These are phyloP conservation scores for Pyrocoelia pectoralis DNA, from an alignment of 2,888 invertebrate species.

Conservation along the genomic window DNA sequence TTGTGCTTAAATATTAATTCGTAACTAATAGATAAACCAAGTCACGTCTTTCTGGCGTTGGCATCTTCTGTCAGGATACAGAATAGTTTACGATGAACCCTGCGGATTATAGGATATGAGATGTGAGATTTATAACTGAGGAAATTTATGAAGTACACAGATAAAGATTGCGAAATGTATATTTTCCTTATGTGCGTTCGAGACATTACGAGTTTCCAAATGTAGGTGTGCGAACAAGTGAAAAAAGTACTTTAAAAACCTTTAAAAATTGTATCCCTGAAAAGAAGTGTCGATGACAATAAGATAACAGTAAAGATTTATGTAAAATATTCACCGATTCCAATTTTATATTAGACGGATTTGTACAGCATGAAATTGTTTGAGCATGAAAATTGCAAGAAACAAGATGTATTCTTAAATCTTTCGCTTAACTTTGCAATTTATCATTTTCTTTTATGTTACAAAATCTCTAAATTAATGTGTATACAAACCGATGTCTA, in stretches of 20 bases:
- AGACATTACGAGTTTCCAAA: too few species aligned
- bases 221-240: too few species aligned
- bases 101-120: conserved; percentile 28
- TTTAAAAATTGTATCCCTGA: neutral
- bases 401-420: neutral
- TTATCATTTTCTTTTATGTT: neutral
- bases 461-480: neutral
- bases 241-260: neutral
- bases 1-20: conserved; percentile 29
- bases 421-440: neutral
- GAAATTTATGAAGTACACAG: conserved; percentile 27
- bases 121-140: conserved; percentile 30
- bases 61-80: conserved; percentile 32
- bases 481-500: neutral
- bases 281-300: neutral
- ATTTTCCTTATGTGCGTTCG: conserved; percentile 8
- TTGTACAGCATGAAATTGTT: neutral
- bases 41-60: conserved; percentile 32
- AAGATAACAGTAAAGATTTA: neutral
- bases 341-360: neutral
- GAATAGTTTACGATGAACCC: conserved; percentile 34
- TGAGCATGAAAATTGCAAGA: neutral
- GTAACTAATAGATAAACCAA: conserved; percentile 26
- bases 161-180: conserved; percentile 26
- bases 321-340: neutral